Base-by-base conservation (phyloP, 2,888 invertebrate species). In the Netelia virgata region DNA sequence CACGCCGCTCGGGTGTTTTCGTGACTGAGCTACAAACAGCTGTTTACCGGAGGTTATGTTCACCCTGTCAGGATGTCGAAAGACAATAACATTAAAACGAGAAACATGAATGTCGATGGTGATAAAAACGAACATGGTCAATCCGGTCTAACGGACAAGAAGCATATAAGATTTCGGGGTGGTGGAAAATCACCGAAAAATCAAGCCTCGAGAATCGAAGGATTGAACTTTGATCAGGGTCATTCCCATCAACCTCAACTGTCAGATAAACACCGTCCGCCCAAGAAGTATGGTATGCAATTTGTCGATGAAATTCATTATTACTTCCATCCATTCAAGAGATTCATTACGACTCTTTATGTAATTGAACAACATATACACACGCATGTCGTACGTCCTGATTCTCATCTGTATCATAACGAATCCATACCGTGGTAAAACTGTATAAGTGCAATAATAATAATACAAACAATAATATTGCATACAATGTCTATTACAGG, bases 31-130 rank as follows among this genome's bases (percentile, higher is more conserved):
- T 59, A 78, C 66, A 50, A 88, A 88, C 89, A 89, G 89, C 89
- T 90, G 90, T 90, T 90, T 64, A 64, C 20, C 43, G n/a, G 85
- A 90, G 90, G 90, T 90, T 90, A 90, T 90, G 90, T 86, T 83
- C 68, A 80, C 70, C 76, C 86, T 81, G 82, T 88, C 87, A 86
- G 70, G 83, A 88, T 89, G 90, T 89, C 88, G 82, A 88, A 82
- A 66, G 88, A 88, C 55, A 88, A 80, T 50, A 87, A 85, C 76
- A 84, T 41, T 74, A 84, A 86, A 79, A 69, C 74, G 59, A 82
- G 85, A 74, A 89, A 77, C 74, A 88, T 88, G 86, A 84, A 83
- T 53, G 81, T 61, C 59, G 86, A 87, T 43, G 77, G 86, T 73
- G 88, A 88, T 3, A 84, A 83, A 59, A 76, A 79, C 76, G 86